Conservation (phyloP, 2,797 vertebrate genomes). For the Poeciliopsis paucimaculata region DNA sequence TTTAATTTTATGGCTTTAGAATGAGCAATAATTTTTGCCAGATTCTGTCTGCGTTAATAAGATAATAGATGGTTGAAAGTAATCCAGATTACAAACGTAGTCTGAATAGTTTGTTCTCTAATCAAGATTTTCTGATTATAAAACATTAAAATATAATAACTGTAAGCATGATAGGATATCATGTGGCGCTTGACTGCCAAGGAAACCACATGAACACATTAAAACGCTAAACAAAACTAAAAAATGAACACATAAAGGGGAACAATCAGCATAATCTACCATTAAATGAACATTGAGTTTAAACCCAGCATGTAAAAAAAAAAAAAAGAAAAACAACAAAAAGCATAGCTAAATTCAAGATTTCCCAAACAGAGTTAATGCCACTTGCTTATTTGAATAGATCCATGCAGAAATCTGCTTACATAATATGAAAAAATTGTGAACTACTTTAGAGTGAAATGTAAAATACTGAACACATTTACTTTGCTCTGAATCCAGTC, state of each 20-base stretch:
- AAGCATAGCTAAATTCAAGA: background rate
- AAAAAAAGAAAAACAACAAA: background rate
- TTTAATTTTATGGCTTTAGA: too few species aligned
- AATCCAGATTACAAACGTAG: background rate
- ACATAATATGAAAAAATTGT: background rate
- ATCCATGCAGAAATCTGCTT: background rate
- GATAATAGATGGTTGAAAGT: background rate
- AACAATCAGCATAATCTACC: background rate
- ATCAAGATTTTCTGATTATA: background rate
- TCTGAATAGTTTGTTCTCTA: background rate
- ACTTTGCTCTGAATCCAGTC: conserved; percentile 73
- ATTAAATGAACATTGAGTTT: background rate
- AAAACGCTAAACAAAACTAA: background rate
- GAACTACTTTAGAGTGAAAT: background rate
- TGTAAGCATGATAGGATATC: too few species aligned
- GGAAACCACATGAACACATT: background rate
- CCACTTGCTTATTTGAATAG: background rate
- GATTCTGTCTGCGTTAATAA: background rate
- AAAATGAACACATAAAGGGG: background rate
- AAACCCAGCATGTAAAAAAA: background rate
- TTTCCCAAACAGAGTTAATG: background rate
- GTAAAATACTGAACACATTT: background rate
- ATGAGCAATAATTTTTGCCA: background rate
- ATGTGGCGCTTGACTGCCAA: background rate
- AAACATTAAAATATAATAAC: background rate